Evolutionary conservation across 1,140 invertebrate species (phyloP).

Genomic region (Calephelis virginiensis): DNA sequence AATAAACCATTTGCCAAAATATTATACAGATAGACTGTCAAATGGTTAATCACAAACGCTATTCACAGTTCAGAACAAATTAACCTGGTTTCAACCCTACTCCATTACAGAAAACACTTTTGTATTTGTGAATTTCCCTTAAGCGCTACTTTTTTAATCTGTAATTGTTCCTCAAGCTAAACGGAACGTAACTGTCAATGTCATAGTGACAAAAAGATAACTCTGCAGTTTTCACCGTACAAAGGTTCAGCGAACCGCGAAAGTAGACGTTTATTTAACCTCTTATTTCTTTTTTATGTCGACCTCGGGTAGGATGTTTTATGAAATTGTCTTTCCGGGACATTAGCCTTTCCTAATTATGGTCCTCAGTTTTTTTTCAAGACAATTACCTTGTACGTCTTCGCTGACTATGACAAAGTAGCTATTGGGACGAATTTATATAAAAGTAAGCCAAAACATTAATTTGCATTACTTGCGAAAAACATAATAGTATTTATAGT

Average conservation of each 20-base stretch:
- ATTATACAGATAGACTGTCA: too few relatives aligned
- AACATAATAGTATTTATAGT: too few relatives aligned
- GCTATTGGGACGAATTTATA: conserved; percentile 3
- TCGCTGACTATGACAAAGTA: conserved; percentile 68
- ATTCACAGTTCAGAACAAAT: too few relatives aligned
- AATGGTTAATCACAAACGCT: too few relatives aligned
- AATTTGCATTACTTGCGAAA: too few relatives aligned
- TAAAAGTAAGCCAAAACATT: too few relatives aligned
- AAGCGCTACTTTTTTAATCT: not conserved
- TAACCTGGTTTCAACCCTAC: too few relatives aligned
- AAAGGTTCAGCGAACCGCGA: conserved; percentile 54
- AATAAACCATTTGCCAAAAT: too few relatives aligned
- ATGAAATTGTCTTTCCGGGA: conserved; percentile 76
- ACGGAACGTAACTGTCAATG: conserved; percentile 41
- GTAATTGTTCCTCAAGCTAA: conserved; percentile 60
- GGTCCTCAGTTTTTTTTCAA: conserved; percentile 44
- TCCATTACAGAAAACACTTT: not conserved
- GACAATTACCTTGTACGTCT: conserved; percentile 66
- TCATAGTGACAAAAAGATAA: conserved; percentile 50
- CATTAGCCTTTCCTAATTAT: conserved; percentile 74
- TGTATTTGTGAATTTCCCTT: not conserved
- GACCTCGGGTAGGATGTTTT: conserved; percentile 64
- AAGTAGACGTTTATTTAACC: conserved; percentile 74
- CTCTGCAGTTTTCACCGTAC: conserved; percentile 47
- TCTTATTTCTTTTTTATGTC: conserved; percentile 72